phyloP scores from a whole-genome alignment of 2,888 invertebrate species.

The Nomada fabriciana region DNA sequence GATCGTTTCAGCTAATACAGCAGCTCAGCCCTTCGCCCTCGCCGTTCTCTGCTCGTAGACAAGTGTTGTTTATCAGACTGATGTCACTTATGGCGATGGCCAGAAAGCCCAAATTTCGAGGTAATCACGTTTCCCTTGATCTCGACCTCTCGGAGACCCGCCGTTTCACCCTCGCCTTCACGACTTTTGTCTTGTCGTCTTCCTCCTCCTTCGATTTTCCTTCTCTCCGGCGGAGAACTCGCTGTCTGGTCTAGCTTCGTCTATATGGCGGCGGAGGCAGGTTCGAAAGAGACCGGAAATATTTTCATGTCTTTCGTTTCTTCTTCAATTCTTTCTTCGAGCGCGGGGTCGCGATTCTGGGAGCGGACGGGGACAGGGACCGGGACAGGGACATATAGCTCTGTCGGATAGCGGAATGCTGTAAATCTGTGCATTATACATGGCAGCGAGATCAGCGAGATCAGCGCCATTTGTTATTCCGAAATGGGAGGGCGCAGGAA shows the following conservation, averaged over 20 bases:
- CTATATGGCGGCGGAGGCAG: not conserved
- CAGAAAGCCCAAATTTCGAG: slow-evolving; percentile 62
- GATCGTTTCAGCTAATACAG: slow-evolving; percentile 59
- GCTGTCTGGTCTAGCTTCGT: slow-evolving; percentile 32
- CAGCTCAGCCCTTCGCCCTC: slow-evolving; percentile 55
- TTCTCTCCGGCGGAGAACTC: not conserved
- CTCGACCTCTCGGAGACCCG: slow-evolving; percentile 36
- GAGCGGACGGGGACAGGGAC: slow-evolving; percentile 23
- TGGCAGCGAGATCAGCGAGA: slow-evolving; percentile 73
- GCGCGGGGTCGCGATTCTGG: slow-evolving; percentile 16
- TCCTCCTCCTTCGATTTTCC: not conserved
- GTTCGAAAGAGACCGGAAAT: not conserved
- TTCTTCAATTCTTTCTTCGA: not conserved
- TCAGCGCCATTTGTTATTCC: slow-evolving; percentile 73
- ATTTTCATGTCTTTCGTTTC: not conserved
- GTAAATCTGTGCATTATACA: slow-evolving; percentile 79
- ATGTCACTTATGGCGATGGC: slow-evolving; percentile 66
- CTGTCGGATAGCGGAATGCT: slow-evolving; percentile 73
- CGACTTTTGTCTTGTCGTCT: slow-evolving; percentile 46
- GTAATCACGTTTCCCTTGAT: slow-evolving; percentile 59
- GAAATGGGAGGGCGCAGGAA: slow-evolving; percentile 27
- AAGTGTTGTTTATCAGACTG: slow-evolving; percentile 70
- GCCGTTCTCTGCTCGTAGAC: slow-evolving; percentile 65
- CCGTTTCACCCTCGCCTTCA: slow-evolving; percentile 56
- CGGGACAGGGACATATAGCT: slow-evolving; percentile 55